Conservation (phyloP, 2,113 vertebrate species). For the Silurus glanis region DNA sequence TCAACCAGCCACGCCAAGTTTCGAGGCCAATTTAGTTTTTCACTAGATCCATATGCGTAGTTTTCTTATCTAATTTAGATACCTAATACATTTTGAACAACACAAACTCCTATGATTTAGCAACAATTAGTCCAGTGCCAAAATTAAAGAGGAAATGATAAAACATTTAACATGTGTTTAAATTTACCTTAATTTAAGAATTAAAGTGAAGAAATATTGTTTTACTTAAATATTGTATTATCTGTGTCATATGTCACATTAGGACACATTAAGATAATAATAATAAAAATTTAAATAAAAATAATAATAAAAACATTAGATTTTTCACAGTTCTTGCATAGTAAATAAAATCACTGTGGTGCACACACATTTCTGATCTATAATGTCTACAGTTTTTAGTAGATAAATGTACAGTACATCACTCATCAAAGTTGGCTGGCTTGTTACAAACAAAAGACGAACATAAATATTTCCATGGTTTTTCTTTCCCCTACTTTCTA, state of each 20-base stretch:
- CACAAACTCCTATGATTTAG: background rate
- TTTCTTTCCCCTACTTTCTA: no score
- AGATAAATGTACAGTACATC: background rate
- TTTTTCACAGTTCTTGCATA: background rate
- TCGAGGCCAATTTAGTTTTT: background rate
- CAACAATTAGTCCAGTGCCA: background rate
- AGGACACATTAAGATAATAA: background rate
- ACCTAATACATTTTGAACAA: background rate
- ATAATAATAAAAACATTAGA: background rate
- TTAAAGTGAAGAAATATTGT: background rate
- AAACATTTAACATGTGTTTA: background rate
- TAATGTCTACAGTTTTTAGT: background rate
- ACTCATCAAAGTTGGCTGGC: no score
- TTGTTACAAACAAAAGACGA: background rate
- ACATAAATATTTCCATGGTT: background rate
- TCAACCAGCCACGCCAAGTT: background rate
- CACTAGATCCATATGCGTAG: background rate
- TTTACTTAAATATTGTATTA: background rate
- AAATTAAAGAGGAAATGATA: background rate
- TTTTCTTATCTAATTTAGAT: background rate
- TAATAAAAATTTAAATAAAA: background rate
- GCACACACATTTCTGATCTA: background rate
- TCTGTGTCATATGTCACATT: background rate
- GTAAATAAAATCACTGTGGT: background rate
- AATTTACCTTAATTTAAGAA: no score